Evolutionary conservation across 2,113 vertebrate genomes (phyloP), one percentile per base, ranked within the genome.

Genomic region (Pteropus alecto): DNA sequence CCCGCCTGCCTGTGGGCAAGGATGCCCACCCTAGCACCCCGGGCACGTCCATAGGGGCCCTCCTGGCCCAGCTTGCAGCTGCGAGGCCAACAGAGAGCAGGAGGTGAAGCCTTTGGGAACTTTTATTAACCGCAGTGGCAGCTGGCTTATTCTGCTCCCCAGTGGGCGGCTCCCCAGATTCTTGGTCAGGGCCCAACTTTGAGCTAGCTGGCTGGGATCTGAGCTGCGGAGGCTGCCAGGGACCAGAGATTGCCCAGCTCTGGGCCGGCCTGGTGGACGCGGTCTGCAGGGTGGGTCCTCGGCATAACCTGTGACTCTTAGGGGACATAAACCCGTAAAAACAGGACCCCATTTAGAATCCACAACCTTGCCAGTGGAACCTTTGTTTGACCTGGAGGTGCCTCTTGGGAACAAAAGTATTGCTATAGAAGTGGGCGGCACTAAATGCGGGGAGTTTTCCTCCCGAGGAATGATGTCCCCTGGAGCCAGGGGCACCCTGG

Each of bases 141-240:
- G 38, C 38, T 38, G 38, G 38, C 38, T 38, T 38, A 38, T 38
- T 38, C 38, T 38, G 38, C 38, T 38, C 38, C 38, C 38, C 74
- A 67, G 68, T 60, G 82, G 83, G 94, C 15, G 21, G 71, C 5
- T 92, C 79, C 95, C 71, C 38, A 10, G 68, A 97, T 95, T 97
- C 90, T 97, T 96, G 97, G 93, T 71, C 84, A 13, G 87, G 13
- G 16, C 74, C 95, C 95, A 97, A 6, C 65, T 90, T 67, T 0
- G n/a, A 74, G 91, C 81, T 1, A 8, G 81, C 76, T 74, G 88
- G 77, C 56, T 48, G 79, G 96, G 84, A 83, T 70, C 74, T 33
- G 78, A 87, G 94, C 95, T 87, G 28, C 0, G 2, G 92, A 89
- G 83, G 68, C 85, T 15, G 30, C 71, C n/a, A 11, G 6, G 76